A percentile compares a stretch with the other conserved stretches of the same genome.
These are phyloP conservation scores for Pristionchus arcanus DNA, from an alignment of 2,888 invertebrate species.

Conservation along the genomic window DNA sequence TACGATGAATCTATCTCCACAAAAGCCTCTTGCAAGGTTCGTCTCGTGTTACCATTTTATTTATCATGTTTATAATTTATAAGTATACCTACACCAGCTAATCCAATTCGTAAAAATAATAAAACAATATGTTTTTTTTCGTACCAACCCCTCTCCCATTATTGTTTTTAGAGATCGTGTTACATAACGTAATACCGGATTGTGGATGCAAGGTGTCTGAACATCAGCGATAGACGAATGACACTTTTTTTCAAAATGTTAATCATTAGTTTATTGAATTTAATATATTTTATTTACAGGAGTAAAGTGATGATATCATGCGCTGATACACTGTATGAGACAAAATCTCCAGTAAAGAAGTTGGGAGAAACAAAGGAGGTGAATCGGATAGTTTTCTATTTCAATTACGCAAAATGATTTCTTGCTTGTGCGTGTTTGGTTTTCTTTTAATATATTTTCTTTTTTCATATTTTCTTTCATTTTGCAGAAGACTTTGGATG, in stretches of 20 bases:
- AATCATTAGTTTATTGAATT: not conserved
- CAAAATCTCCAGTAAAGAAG: conserved; percentile 25
- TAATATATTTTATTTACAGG: not conserved
- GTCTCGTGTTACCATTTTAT: too few species aligned
- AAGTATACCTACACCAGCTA: not conserved
- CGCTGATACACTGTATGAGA: conserved; percentile 11
- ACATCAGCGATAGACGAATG: not conserved
- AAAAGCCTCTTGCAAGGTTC: not conserved
- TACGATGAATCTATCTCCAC: not conserved
- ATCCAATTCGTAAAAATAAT: not conserved
- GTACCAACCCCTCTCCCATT: too few species aligned
- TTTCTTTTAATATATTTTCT: not conserved
- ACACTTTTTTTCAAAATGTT: not conserved
- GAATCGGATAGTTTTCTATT: not conserved
- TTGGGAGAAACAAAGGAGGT: not conserved
- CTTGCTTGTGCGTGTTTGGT: not conserved
- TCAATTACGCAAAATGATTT: not conserved
- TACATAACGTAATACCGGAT: too few species aligned
- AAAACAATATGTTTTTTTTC: not conserved
- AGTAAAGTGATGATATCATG: conserved; percentile 14
- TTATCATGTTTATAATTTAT: too few species aligned
- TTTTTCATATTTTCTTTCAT: too few species aligned
- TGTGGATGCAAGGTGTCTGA: too few species aligned
- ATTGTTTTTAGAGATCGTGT: too few species aligned
- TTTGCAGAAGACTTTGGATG: conserved; percentile 5